Base-by-base conservation (phyloP, 1,140 invertebrate species). In the Panulirus ornatus region DNA sequence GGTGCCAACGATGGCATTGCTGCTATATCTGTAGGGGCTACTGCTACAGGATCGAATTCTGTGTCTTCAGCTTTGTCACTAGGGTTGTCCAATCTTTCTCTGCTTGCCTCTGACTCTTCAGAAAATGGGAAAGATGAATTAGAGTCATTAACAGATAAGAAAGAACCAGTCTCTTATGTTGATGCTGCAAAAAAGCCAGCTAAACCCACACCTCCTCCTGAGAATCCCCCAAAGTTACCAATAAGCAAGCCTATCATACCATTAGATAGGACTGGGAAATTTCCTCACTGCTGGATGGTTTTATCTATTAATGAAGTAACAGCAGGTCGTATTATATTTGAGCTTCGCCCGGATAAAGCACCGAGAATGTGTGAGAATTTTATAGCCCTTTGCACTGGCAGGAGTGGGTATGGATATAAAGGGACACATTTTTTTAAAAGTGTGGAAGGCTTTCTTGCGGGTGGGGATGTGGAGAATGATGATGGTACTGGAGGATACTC, bases 141-240 rank as follows among this genome's bases (percentile, higher is more conserved):
- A 40, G 70, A 83, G 27, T 70, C 51, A 14, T 71, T 83, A 51
- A 76, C 83, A 36, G 88, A 92, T 47, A 87, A 85, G 34, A 88
- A 83, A 44, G 82, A 88, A 54, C 51, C 82, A n/a, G 86, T 91
- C 14, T 92, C 92, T 0, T 92, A 92, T 78, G 71, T 92, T 14
- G 92, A 92, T 86, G 92, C 92, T 66, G 92, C 88, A 42, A 92
- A 92, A 78, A 92, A 91, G 84, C 92, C 92, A 54, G 92, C 92
- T 36, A 92, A 92, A 78, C 90, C 88, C n/a, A 73, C 82, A 14
- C 88, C 84, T 1, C 58, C 83, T 36, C 84, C 81, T 73, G 88
- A 91, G 22, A 84, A 40, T 71, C 66, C 75, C 16, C 83, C 90
- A 27, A 90, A 88, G 34, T 51, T 88, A 66, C 82, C 73, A n/a